Conservation (phyloP, 2,113 vertebrate genomes). For the Xiphophorus hellerii region DNA sequence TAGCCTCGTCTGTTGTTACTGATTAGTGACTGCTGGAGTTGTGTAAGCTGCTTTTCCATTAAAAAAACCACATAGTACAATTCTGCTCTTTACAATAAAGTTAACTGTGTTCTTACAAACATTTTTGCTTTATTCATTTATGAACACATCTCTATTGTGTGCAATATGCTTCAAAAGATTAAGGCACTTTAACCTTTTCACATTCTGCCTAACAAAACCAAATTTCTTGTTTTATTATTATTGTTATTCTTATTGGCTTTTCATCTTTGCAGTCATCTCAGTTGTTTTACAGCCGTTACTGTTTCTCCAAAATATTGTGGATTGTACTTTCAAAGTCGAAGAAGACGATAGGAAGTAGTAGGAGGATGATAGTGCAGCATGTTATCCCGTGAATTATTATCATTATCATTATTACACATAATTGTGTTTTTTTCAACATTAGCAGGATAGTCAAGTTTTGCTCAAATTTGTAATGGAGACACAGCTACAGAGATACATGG, state of each 20-base stretch:
- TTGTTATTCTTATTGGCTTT: background rate
- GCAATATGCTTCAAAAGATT: background rate
- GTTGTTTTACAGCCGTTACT: background rate
- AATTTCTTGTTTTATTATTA: background rate
- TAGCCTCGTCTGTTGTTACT: background rate
- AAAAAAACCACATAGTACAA: too few species aligned
- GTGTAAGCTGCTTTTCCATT: too few species aligned
- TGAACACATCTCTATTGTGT: background rate
- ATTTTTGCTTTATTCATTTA: background rate
- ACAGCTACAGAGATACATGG: background rate
- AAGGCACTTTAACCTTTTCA: background rate
- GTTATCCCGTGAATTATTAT: too few species aligned
- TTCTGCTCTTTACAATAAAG: too few species aligned
- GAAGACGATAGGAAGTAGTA: too few species aligned
- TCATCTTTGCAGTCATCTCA: background rate
- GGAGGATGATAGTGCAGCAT: too few species aligned
- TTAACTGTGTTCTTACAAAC: background rate
- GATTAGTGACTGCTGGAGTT: too few species aligned
- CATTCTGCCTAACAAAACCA: background rate
- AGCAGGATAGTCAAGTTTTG: too few species aligned
- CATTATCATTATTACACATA: too few species aligned
- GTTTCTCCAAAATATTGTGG: background rate
- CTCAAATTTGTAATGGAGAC: too few species aligned
- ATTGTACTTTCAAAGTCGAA: too few species aligned
- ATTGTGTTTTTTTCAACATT: too few species aligned